These are phyloP conservation scores for Anguilla rostrata DNA, from an alignment of 2,113 vertebrate species.

Conservation along the genomic window DNA sequence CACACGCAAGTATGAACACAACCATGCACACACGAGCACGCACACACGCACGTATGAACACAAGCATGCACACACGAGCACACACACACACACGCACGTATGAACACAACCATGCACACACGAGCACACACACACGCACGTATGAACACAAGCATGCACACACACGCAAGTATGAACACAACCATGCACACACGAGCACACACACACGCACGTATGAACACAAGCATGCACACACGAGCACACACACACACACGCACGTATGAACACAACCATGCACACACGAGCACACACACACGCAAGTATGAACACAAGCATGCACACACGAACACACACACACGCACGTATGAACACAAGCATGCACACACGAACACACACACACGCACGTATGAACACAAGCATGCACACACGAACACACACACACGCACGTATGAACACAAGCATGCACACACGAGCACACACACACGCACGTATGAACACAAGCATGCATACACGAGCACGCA, in stretches of 20 bases:
- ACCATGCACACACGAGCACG: neutral
- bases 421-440: neutral
- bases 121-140: conserved; percentile 3
- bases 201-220: conserved; percentile 8
- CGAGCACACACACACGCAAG: conserved; percentile 9
- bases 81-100: conserved; percentile 5
- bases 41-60: too few relatives aligned
- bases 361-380: conserved; percentile 12
- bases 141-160: neutral
- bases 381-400: neutral
- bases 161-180: too few relatives aligned
- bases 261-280: neutral
- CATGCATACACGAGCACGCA: neutral
- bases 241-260: neutral
- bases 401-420: neutral
- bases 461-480: neutral
- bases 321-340: too few relatives aligned
- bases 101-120: neutral
- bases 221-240: too few relatives aligned
- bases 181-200: conserved; percentile 4
- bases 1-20: neutral
- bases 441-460: conserved; percentile 7
- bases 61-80: conserved; percentile 8
- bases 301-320: neutral
- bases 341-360: neutral